Conservation (phyloP, 2,888 invertebrate genomes). For the Euphydryas editha region DNA sequence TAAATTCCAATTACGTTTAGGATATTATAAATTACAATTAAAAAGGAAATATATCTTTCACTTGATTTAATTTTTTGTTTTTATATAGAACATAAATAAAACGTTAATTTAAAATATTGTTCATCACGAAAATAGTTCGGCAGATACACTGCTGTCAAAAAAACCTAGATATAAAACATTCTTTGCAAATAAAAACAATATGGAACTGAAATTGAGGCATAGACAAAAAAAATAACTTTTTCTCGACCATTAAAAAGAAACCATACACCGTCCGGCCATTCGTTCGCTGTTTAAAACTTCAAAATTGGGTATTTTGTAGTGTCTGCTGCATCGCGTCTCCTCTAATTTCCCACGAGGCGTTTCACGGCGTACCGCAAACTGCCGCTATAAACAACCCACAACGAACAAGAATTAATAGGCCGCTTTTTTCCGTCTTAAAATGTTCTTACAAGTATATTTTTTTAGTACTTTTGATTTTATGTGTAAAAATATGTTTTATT, state of each 20-base stretch:
- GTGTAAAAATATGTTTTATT: neutral
- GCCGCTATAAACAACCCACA: constrained; percentile 58
- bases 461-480: neutral
- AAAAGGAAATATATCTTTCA: too few species aligned
- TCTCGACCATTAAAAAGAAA: constrained; percentile 56
- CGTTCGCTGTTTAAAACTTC: constrained; percentile 61
- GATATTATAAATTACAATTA: too few species aligned
- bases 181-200: neutral
- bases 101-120: too few species aligned
- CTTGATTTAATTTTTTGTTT: too few species aligned
- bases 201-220: neutral
- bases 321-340: constrained; percentile 51
- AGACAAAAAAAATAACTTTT: constrained; percentile 34
- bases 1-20: too few species aligned
- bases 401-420: constrained; percentile 52
- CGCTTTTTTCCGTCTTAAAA: constrained; percentile 29
- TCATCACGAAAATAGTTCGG: too few species aligned
- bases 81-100: too few species aligned
- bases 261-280: constrained; percentile 46
- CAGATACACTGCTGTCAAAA: neutral
- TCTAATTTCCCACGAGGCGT: constrained; percentile 66
- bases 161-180: neutral
- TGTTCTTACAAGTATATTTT: neutral
- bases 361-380: constrained; percentile 57
- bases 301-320: constrained; percentile 59